These are phyloP conservation scores for Eurypyga helias DNA, from an alignment of 2,113 vertebrate genomes.

Conservation along the genomic window DNA sequence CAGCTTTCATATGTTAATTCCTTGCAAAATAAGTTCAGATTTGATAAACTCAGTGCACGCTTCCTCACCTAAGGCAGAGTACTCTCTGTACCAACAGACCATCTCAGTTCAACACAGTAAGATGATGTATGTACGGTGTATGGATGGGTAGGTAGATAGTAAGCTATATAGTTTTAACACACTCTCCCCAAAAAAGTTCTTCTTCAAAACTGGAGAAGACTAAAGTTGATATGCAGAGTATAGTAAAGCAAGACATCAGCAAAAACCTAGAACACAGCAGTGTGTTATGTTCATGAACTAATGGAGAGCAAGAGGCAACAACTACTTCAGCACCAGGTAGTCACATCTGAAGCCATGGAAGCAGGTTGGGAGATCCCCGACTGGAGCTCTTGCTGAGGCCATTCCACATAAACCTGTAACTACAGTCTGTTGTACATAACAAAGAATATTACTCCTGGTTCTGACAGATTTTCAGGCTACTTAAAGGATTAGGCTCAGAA, in stretches of 20 bases:
- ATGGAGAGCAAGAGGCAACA: background rate
- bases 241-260: background rate
- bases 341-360: background rate
- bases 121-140: background rate
- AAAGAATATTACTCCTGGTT: background rate
- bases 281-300: background rate
- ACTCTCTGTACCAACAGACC: background rate
- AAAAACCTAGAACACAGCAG: background rate
- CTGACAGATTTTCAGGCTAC: background rate
- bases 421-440: background rate
- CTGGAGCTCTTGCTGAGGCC: background rate
- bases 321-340: background rate
- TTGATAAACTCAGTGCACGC: background rate
- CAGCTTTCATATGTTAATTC: background rate
- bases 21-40: background rate
- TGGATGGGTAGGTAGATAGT: background rate
- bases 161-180: background rate
- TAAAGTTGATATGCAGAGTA: background rate
- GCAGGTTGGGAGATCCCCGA: background rate
- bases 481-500: background rate
- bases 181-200: rapidly evolving
- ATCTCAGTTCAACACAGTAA: background rate
- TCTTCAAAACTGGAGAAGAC: background rate
- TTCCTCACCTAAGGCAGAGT: background rate
- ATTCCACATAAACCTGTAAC: background rate